These are phyloP conservation scores for Heterohyrax brucei DNA, from an alignment of 2,797 vertebrate species.

Conservation along the genomic window DNA sequence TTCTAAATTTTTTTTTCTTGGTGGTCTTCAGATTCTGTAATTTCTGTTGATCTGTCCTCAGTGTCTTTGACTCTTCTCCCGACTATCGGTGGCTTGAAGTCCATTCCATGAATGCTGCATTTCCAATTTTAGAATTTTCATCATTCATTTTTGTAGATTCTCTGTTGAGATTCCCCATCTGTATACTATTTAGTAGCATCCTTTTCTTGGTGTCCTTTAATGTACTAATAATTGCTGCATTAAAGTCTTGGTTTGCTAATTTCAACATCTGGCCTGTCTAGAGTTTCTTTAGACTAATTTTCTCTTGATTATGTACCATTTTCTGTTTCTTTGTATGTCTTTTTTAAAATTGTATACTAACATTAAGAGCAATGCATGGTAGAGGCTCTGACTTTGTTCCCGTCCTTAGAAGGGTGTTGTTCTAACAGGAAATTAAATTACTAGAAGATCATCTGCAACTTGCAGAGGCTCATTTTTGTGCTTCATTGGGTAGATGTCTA, in stretches of 20 bases:
- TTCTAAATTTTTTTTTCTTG: not conserved
- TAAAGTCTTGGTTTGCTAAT: not conserved
- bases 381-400: not conserved
- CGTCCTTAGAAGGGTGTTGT: not conserved
- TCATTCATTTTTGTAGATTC: not conserved
- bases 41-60: not conserved
- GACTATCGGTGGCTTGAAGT: not conserved
- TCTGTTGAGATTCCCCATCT: too few relatives aligned
- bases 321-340: not conserved
- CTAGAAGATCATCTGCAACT: too few relatives aligned
- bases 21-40: not conserved
- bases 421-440: not conserved
- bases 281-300: not conserved
- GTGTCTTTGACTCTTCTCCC: not conserved
- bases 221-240: accelerated
- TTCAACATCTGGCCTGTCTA: not conserved
- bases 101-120: not conserved
- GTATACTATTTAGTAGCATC: not conserved
- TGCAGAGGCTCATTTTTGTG: not conserved
- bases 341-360: not conserved
- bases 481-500: not conserved
- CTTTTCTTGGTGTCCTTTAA: not conserved
- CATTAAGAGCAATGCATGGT: not conserved
- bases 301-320: not conserved
- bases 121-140: not conserved